phyloP scores from a whole-genome alignment of 2,797 vertebrate genomes.

The Eupleurogrammus muticus region DNA sequence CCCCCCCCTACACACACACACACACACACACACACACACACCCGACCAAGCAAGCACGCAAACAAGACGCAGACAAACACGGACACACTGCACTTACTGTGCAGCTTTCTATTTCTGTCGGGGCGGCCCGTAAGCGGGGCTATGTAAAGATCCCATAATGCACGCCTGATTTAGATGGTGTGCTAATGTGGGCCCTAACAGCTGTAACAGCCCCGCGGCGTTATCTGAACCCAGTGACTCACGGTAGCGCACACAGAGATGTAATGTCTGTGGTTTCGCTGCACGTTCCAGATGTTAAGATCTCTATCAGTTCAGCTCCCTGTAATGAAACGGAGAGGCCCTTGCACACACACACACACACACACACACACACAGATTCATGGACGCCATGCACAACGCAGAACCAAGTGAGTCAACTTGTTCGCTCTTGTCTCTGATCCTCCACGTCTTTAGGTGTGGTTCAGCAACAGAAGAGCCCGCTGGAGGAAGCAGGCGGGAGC shows the following conservation, averaged over 20 bases:
- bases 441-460: conserved; percentile 95
- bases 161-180: conserved; percentile 60
- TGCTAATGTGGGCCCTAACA: conserved; percentile 65
- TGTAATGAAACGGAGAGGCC: conserved; percentile 35
- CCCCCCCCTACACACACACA: conserved; percentile 18
- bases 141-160: conserved; percentile 61
- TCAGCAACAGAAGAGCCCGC: conserved; percentile 97
- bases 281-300: conserved; percentile 70
- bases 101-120: conserved; percentile 59
- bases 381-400: conserved; percentile 10
- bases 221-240: conserved; percentile 64
- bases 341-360: conserved; percentile 9
- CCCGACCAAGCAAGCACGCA: conserved; percentile 22
- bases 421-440: conserved; percentile 5
- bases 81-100: conserved; percentile 64
- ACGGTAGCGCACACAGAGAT: conserved; percentile 65
- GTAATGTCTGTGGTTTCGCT: conserved; percentile 68
- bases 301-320: conserved; percentile 65
- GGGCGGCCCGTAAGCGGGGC: conserved; percentile 31
- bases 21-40: conserved; percentile 53
- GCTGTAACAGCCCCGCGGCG: conserved; percentile 60
- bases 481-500: conserved; percentile 99
- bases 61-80: conserved; percentile 54
- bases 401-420: neutral
- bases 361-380: conserved; percentile 10